Evolutionary conservation across 2,113 vertebrate species (phyloP), one percentile per base, ranked within the genome.

Genomic region (Podarcis cretensis): DNA sequence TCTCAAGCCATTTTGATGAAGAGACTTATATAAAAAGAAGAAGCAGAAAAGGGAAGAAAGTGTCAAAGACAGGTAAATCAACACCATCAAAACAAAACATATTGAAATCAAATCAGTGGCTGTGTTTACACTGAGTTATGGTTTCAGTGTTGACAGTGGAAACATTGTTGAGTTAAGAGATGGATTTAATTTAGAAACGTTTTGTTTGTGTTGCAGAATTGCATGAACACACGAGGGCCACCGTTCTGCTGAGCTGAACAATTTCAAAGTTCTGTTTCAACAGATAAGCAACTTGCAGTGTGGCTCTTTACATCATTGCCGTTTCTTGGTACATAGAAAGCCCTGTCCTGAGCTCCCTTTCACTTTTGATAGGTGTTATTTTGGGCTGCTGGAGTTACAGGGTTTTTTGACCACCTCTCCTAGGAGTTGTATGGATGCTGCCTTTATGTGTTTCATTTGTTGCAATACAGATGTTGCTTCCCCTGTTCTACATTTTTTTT

Each of bases 221-320:
- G 80, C 32, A 23, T 14, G 20, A 57, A 80, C 9, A 74, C 48
- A 12, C 13, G 5, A 73, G 63, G 78, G 35, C 27, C 86, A 63
- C 37, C 71, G 81, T 94, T 89, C 59, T 37, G 54, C n/a, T 84
- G 87, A 81, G 2, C 6, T 23, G 1, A 85, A 35, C 85, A 88
- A 68, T 77, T 78, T 2, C 87, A 59, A 89, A 66, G 3, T 14
- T 81, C 16, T 3, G 1, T 20, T 88, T 9, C 30, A 79, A n/a
- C 86, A 81, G 35, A 40, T 27, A 63, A 89, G 85, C 21, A 63
- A 81, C n/a, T 87, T 87, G 20, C 78, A 63, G 48, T 73, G 6
- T 18, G 25, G 43, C 48, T 4, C 25, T 86, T 37, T 68, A 10
- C 71, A 63, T n/a, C 35, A 57, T 48, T 57, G 4, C 20, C 66